Conservation (phyloP, 2,113 vertebrate species). For the Gymnogyps californianus region DNA sequence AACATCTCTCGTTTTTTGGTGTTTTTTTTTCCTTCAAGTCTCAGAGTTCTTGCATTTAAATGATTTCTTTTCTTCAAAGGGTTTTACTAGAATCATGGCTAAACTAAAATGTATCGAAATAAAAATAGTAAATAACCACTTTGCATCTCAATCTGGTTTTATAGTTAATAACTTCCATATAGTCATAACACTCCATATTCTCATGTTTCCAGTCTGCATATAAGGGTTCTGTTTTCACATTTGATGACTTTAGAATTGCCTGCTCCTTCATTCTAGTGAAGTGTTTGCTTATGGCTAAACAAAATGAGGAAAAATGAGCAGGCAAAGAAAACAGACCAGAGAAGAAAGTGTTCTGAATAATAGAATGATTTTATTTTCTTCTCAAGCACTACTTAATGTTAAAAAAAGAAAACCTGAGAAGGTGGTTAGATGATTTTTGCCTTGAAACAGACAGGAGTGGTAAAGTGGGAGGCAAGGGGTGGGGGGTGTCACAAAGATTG, state of each 20-base stretch:
- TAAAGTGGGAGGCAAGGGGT: background rate
- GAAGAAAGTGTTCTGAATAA: background rate
- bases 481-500: background rate
- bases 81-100: background rate
- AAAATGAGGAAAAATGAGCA: slow-evolving; percentile 7
- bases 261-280: background rate
- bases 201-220: background rate
- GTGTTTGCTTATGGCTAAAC: background rate
- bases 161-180: background rate
- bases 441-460: background rate
- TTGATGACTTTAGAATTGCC: background rate
- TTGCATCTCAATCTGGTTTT: background rate
- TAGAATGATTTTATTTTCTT: background rate
- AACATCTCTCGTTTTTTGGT: background rate
- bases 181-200: background rate
- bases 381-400: background rate
- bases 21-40: background rate
- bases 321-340: background rate
- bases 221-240: background rate
- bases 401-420: background rate
- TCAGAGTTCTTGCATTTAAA: background rate
- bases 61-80: background rate
- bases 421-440: background rate
- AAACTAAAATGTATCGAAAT: background rate
- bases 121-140: background rate